Evolutionary conservation across 2,888 invertebrate genomes (phyloP).

Genomic region (Volucella bombylans): DNA sequence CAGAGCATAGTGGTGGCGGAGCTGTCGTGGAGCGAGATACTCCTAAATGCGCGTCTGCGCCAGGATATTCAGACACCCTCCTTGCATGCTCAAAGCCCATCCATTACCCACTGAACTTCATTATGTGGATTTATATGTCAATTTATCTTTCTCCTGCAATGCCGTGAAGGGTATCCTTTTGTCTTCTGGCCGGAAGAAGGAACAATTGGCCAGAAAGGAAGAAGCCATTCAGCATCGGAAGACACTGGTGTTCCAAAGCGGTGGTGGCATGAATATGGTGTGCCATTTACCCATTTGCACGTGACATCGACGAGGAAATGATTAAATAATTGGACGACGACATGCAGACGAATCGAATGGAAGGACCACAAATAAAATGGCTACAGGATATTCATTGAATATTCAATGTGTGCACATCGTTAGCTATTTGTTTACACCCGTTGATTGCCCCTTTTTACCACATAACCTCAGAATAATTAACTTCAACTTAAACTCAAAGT

Average conservation of each 20-base stretch:
- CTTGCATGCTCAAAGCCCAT: slow-evolving; percentile 43
- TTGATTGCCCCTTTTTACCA: slow-evolving; percentile 63
- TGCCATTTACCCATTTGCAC: slow-evolving; percentile 57
- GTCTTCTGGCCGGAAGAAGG: slow-evolving; percentile 12
- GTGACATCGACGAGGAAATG: slow-evolving; percentile 71
- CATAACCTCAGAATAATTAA: slow-evolving; percentile 66
- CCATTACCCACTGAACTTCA: slow-evolving; percentile 72
- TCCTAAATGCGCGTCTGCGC: slow-evolving; percentile 62
- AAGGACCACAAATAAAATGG: slow-evolving; percentile 48
- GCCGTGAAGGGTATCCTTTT: slow-evolving; percentile 55
- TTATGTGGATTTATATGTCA: slow-evolving; percentile 73
- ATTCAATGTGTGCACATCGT: slow-evolving; percentile 66
- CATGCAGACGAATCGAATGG: background rate
- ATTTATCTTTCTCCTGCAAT: slow-evolving; percentile 72
- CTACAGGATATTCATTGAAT: slow-evolving; percentile 44
- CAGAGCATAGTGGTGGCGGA: slow-evolving; percentile 48
- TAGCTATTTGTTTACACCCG: slow-evolving; percentile 66
- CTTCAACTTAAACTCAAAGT: background rate
- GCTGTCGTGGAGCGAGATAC: too few species aligned
- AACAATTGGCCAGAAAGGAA: slow-evolving; percentile 29
- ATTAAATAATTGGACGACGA: slow-evolving; percentile 70
- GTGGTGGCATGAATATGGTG: slow-evolving; percentile 33
- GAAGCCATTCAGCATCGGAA: slow-evolving; percentile 64
- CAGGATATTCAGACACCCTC: slow-evolving; percentile 7
- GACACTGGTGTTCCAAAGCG: slow-evolving; percentile 16